Evolutionary conservation across 2,888 invertebrate genomes (phyloP).

Genomic region (Saturnia pavonia): DNA sequence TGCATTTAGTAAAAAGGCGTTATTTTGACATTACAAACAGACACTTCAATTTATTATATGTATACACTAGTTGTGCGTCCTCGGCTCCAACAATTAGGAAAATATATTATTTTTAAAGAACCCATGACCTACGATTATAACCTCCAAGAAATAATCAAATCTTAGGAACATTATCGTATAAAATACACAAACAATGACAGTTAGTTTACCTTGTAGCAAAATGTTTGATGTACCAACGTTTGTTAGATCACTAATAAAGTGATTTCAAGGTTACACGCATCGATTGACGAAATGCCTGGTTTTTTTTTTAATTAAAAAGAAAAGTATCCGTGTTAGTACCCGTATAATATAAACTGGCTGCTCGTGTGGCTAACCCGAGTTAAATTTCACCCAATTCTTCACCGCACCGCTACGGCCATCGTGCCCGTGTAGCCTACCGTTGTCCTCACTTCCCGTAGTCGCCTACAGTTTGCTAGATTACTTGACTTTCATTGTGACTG

Average conservation of each 20-base stretch:
- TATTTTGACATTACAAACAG: too few species aligned
- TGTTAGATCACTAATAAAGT: conserved; percentile 26
- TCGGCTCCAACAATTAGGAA: too few species aligned
- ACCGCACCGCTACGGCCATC: too few species aligned
- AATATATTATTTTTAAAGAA: not conserved
- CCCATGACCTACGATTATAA: not conserved
- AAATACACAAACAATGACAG: conserved; percentile 15
- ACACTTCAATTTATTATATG: too few species aligned
- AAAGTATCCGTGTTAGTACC: not conserved
- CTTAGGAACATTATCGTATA: not conserved
- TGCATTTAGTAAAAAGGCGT: too few species aligned
- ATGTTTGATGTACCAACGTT: conserved; percentile 34
- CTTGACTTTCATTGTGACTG: too few species aligned
- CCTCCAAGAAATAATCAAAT: not conserved
- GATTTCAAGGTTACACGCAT: conserved; percentile 26
- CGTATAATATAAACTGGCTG: not conserved
- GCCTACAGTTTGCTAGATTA: too few species aligned
- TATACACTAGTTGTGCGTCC: too few species aligned
- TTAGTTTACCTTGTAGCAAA: conserved; percentile 34
- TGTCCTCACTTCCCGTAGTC: too few species aligned
- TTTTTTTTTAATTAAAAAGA: not conserved
- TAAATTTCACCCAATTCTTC: too few species aligned
- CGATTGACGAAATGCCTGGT: conserved; percentile 10
- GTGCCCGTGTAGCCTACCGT: too few species aligned
- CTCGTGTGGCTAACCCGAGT: too few species aligned